phyloP scores from a whole-genome alignment of 1,140 invertebrate species.

The Hetaerina americana region DNA sequence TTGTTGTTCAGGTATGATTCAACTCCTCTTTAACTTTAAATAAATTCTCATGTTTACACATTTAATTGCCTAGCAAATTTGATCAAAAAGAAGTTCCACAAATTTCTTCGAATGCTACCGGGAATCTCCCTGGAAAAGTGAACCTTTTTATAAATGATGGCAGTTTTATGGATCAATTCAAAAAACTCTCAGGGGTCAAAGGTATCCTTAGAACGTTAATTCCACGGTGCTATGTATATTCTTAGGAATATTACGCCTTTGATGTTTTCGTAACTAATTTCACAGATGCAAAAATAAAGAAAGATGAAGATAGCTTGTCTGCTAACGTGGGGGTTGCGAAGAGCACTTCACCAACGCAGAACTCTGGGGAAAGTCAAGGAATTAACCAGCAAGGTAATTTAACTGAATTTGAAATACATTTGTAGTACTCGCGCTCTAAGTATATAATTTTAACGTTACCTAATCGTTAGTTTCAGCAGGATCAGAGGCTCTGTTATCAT shows the following conservation, averaged over 20 bases:
- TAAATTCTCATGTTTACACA: too few relatives aligned
- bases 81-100: not conserved
- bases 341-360: not conserved
- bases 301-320: not conserved
- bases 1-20: too few relatives aligned
- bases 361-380: not conserved
- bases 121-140: constrained; percentile 20
- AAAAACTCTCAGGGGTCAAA: constrained; percentile 41
- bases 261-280: too few relatives aligned
- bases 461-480: too few relatives aligned
- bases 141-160: constrained; percentile 70
- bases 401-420: too few relatives aligned
- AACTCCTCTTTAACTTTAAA: too few relatives aligned
- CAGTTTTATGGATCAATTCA: constrained; percentile 65
- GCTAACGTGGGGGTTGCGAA: not conserved
- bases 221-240: too few relatives aligned
- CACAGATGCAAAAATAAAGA: not conserved
- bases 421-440: too few relatives aligned
- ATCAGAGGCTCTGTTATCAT: too few relatives aligned
- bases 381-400: not conserved
- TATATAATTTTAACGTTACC: too few relatives aligned
- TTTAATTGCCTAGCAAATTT: not conserved
- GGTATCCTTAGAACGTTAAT: too few relatives aligned
- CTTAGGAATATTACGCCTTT: too few relatives aligned
- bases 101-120: not conserved